Evolutionary conservation across 2,888 invertebrate species (phyloP), one percentile per base, ranked within the genome.

Genomic region (Gastracanthus pulcherrimus): DNA sequence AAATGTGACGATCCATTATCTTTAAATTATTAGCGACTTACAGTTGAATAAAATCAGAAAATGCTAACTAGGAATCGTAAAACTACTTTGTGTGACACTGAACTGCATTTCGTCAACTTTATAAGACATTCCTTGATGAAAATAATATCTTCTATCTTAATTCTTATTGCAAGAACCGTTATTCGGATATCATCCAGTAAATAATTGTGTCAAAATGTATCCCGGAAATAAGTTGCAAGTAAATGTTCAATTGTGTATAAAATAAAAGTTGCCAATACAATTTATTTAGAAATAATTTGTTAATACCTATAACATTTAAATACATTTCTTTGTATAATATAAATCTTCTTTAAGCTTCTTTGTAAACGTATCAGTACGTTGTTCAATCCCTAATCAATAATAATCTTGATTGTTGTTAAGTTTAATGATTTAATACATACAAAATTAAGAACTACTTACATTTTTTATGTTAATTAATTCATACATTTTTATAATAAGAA

Each of bases 151-250:
- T 38, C 16, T 6, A 34, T 29, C 60, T 72, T n/a, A n/a, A n/a
- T n/a, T 72, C 72, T 72, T 58, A 58, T 29, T 26, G 2, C 38
- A 41, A 72, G 41, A 60, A 72, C 41, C 41, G 72, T 29, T 72
- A 72, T 16, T 38, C 29, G n/a, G 26, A 41, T 60, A 41, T 26
- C 38, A n/a, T 60, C 29, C 60, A 38, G 58, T 60, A 41, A 72
- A 72, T 58, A 72, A 72, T 16, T 29, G 16, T 72, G 41, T 60
- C 60, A 29, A 29, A 58, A 72, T 72, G n/a, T 60, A n/a, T 6
- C 48, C 48, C 31, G n/a, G 7, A 19, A 48, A 29, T 29, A n/a
- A 48, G 16, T n/a, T 16, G 19, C n/a, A n/a, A n/a, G n/a, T 16
- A 45, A 45, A 45, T 41, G 3, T 41, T 41, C 13, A 16, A 13